Evolutionary conservation across 2,113 vertebrate species (phyloP), one percentile per base, ranked within the genome.

Genomic region (Progne subis): DNA sequence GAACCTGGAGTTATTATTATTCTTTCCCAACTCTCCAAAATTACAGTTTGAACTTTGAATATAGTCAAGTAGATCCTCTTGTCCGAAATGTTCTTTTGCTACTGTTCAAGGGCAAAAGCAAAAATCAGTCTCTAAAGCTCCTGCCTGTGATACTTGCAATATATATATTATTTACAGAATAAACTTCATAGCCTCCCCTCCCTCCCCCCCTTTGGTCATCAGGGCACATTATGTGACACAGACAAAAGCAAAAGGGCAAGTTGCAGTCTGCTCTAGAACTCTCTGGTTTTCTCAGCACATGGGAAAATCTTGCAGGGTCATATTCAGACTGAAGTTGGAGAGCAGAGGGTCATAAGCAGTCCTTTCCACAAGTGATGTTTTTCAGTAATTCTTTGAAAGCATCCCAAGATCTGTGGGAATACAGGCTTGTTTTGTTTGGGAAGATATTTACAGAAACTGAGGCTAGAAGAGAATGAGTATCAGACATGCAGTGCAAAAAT

Each of bases 381-480:
- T 85, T 68, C 53, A 50, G 34, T 49, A 64, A 41, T 65, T 56
- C 50, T 84, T 70, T 89, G 67, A 89, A 89, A 79, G 50, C 23
- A 67, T 47, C 24, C 61, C 20, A 50, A 84, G 20, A 69, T 70
- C 39, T 86, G 52, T 88, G 47, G 26, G 76, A 89, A 53, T 76
- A 82, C 0, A 7, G n/a, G 8, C 29, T 64, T 32, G 16, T 47
- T 92, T 92, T 81, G 16, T 26, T 46, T 61, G 81, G n/a, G 25
- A 76, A 91, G 47, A 64, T 71, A 68, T 14, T 74, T 87, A 65
- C 19, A 46, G 37, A 78, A n/a, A 60, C 11, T 34, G 49, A 82
- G 86, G 46, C 61, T 76, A 84, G 44, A 80, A 65, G 41, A 61
- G 31, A 61, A 43, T 32, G 6, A 29, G 1, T 49, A 50, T 91